phyloP scores from a whole-genome alignment of 2,113 vertebrate species.

The Sander lucioperca region DNA sequence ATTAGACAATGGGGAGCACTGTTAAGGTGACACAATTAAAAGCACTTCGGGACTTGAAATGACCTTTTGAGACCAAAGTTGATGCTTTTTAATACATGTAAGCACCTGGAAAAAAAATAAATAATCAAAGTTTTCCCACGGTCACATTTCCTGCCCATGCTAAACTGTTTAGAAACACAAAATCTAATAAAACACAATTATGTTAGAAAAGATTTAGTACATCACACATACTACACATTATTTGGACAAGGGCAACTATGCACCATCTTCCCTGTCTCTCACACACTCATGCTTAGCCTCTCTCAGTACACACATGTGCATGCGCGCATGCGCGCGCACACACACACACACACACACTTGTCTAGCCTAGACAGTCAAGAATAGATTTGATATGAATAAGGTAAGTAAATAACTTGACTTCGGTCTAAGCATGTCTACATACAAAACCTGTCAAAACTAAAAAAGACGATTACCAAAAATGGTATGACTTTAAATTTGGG shows the following conservation, averaged over 20 bases:
- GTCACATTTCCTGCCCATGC: not conserved
- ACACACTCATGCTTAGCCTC: not conserved
- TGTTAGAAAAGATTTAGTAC: no score
- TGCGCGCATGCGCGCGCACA: not conserved
- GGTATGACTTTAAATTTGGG: not conserved
- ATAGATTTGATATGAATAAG: not conserved
- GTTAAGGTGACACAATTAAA: conserved; percentile 31
- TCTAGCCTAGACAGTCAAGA: not conserved
- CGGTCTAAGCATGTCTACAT: not conserved
- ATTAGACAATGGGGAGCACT: conserved; percentile 27
- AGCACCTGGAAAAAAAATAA: not conserved
- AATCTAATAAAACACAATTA: not conserved
- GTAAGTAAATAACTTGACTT: not conserved
- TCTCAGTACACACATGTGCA: not conserved
- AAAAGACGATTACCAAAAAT: not conserved
- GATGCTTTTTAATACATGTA: not conserved
- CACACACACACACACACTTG: not conserved
- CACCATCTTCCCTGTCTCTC: not conserved
- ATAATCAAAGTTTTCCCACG: not conserved
- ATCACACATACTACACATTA: not conserved
- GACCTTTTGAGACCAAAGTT: conserved; percentile 8
- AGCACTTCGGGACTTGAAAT: conserved; percentile 16
- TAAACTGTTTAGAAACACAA: not conserved
- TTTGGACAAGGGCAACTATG: not conserved
- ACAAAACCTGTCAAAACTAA: not conserved